A percentile compares a stretch with the other conserved stretches of the same genome.
Conservation (phyloP, 2,113 vertebrate genomes). For the Stigmatopora nigra region DNA sequence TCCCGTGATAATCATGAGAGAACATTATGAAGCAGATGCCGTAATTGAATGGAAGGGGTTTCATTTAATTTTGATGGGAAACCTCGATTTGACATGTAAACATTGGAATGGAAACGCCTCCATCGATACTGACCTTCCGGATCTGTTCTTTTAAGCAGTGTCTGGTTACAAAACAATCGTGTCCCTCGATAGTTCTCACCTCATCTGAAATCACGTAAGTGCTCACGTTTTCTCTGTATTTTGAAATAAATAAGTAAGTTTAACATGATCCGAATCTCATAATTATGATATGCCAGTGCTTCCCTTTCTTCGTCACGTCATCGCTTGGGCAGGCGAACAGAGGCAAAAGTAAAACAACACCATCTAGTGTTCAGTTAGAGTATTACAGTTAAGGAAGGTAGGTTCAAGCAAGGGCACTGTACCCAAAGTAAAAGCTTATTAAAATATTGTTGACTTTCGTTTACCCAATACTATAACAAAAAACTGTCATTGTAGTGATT, state of each 20-base stretch:
- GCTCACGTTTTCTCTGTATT: background rate
- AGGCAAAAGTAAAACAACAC: background rate
- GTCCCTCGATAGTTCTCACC: background rate
- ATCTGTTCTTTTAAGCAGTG: background rate
- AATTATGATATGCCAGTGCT: background rate
- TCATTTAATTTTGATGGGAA: background rate
- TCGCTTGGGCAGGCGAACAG: background rate
- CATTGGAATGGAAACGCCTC: background rate
- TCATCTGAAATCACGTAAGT: background rate
- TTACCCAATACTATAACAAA: no score
- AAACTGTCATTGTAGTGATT: no score
- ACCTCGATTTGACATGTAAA: background rate
- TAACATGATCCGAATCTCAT: background rate
- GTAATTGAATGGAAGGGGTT: background rate
- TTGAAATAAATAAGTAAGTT: background rate
- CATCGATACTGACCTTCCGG: background rate
- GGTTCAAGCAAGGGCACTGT: background rate
- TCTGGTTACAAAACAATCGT: background rate
- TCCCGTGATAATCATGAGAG: background rate
- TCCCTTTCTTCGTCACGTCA: background rate
- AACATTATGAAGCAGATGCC: background rate
- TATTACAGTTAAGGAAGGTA: background rate
- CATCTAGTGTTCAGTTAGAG: background rate
- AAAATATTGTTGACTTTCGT: no score
- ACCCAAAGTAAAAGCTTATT: background rate